Evolutionary conservation across 2,113 vertebrate genomes (phyloP).

Genomic region (Anguilla japonica): DNA sequence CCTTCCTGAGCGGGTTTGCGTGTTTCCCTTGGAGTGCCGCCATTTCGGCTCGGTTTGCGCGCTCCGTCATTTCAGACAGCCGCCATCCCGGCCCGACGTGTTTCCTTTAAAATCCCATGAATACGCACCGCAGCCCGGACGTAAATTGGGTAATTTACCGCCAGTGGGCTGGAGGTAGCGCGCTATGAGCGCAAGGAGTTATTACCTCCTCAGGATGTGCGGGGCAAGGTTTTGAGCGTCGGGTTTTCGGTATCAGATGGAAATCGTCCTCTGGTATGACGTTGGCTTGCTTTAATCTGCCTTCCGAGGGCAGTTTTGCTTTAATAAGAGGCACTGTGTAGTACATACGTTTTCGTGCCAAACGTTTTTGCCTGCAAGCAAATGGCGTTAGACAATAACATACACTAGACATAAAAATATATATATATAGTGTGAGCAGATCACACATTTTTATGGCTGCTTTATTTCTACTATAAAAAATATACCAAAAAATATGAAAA

Average conservation of each 20-base stretch:
- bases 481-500: too few relatives aligned
- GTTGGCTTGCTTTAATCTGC: background rate
- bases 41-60: background rate
- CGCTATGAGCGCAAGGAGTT: background rate
- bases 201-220: background rate
- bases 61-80: conserved; percentile 10
- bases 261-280: background rate
- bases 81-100: background rate
- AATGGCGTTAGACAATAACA: background rate
- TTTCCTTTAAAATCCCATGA: background rate
- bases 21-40: background rate
- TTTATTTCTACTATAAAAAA: too few relatives aligned
- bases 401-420: background rate
- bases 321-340: background rate
- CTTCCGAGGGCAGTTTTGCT: background rate
- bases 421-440: background rate
- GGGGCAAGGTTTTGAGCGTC: background rate
- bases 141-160: background rate
- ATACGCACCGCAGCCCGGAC: background rate
- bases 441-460: background rate
- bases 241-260: background rate
- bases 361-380: background rate
- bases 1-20: background rate
- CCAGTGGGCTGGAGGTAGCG: background rate
- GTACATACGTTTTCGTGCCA: background rate